phyloP scores from a whole-genome alignment of 2,888 invertebrate genomes.

The Sialis lutaria region DNA sequence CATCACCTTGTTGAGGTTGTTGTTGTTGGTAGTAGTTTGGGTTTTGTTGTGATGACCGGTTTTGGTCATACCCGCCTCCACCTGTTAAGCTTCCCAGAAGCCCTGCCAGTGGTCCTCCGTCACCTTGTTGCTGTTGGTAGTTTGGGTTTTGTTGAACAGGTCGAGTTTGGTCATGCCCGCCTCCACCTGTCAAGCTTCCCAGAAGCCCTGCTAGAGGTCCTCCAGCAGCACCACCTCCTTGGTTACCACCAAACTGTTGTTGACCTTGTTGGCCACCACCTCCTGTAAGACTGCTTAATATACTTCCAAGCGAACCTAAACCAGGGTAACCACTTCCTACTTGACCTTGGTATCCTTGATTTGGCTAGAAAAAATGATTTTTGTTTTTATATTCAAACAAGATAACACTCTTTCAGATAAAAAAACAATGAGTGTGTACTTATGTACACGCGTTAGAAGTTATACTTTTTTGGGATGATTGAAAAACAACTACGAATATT shows the following conservation, averaged over 20 bases:
- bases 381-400: background rate
- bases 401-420: background rate
- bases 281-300: background rate
- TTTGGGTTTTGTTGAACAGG: too few relatives aligned
- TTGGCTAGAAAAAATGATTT: background rate
- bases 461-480: too few relatives aligned
- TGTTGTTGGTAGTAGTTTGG: too few relatives aligned
- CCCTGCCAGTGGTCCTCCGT: background rate
- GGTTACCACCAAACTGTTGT: background rate
- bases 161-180: background rate
- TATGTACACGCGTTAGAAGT: too few relatives aligned
- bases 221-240: background rate
- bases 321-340: slow-evolving; percentile 10
- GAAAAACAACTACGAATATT: too few relatives aligned
- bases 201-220: background rate
- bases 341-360: slow-evolving; percentile 5
- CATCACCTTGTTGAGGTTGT: background rate
- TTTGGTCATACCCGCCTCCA: background rate
- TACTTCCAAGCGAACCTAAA: slow-evolving; percentile 3
- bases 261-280: slow-evolving; percentile 2
- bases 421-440: background rate
- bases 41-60: too few relatives aligned
- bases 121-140: background rate
- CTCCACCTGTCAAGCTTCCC: background rate
- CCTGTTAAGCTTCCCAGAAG: background rate